Base-by-base conservation (phyloP, 2,113 vertebrate species). In the Cinclus mexicanus region DNA sequence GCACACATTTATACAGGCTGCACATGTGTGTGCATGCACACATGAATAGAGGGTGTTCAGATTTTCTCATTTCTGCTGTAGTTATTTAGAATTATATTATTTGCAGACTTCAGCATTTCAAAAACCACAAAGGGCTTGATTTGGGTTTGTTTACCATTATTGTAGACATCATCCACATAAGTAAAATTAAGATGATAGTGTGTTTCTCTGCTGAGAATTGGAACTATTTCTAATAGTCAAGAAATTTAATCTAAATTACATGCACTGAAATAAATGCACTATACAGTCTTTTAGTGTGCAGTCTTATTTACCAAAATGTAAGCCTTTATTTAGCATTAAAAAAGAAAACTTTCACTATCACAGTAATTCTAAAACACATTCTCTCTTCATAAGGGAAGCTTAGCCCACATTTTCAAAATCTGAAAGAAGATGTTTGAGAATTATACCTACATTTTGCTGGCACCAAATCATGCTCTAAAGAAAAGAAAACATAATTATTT, bases 71-170 rank as follows among this genome's bases (percentile, higher is more conserved):
- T 82, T 60, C 31, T 9, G 52, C 33, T 81, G 29, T 14, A 60
- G 52, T 87, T 85, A 55, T 60, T 90, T 67, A 77, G 41, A 90
- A 41, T n/a, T 7, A 50, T 29, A 44, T 86, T 71, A 71, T 79
- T 74, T 87, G 75, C 17, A 80, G 37, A 68, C 64, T 65, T 77
- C 44, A 83, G 37, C 39, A 69, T 77, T 93, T 94, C 39, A 85
- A 90, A 92, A 82, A 8, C 19, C 50, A 49, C 14, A 1, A 69
- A 69, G 39, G 33, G 56, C 20, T 64, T 72, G 21, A 11, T 26
- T 74, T 77, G 5, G 10, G 14, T 87, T 88, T 74, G 28, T n/a
- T 90, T 91, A 80, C 57, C 56, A 57, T 90, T 42, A 68, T 39
- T 33, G 21, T 25, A 81, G 55, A 49, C n/a, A 78, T 49, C 18